Evolutionary conservation across 2,113 vertebrate species (phyloP).

Genomic region (Morphnarchus princeps): DNA sequence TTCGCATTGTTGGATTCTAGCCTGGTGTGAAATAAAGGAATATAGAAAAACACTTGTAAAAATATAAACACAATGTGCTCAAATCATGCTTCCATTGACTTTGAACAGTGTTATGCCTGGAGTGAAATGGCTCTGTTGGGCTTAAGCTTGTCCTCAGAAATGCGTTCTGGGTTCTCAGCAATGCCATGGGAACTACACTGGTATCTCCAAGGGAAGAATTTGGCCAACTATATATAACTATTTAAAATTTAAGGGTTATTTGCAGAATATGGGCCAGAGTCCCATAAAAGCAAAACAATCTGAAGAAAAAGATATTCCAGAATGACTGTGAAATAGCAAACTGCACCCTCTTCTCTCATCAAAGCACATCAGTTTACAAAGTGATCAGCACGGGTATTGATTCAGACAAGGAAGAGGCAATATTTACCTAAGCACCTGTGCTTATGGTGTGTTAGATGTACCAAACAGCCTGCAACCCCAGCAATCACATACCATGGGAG

Average conservation of each 20-base stretch:
- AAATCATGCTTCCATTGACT: conserved; percentile 53
- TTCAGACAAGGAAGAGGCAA: conserved; percentile 20
- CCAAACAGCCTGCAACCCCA: conserved; percentile 4
- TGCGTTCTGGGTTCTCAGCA: background rate
- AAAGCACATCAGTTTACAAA: conserved; percentile 3
- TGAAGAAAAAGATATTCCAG: conserved; percentile 45
- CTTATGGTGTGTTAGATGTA: background rate
- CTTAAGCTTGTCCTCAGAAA: conserved; percentile 37
- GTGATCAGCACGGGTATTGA: conserved; percentile 4
- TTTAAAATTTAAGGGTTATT: conserved; percentile 45
- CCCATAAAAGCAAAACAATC: conserved; percentile 49
- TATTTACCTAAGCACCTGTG: conserved; percentile 56
- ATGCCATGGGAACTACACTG: background rate
- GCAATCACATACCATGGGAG: background rate
- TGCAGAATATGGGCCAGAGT: conserved; percentile 4
- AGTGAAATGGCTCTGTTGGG: conserved; percentile 40
- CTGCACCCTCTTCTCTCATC: conserved; percentile 43
- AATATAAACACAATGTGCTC: conserved; percentile 4
- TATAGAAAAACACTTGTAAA: conserved; percentile 54
- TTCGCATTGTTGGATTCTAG: background rate
- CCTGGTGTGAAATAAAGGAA: conserved; percentile 23
- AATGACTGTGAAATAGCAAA: conserved; percentile 34
- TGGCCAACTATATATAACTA: conserved; percentile 35
- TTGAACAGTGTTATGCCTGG: conserved; percentile 42
- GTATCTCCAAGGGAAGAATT: conserved; percentile 27